Evolutionary conservation across 2,888 invertebrate genomes (phyloP).

Genomic region (Catonia carolina): DNA sequence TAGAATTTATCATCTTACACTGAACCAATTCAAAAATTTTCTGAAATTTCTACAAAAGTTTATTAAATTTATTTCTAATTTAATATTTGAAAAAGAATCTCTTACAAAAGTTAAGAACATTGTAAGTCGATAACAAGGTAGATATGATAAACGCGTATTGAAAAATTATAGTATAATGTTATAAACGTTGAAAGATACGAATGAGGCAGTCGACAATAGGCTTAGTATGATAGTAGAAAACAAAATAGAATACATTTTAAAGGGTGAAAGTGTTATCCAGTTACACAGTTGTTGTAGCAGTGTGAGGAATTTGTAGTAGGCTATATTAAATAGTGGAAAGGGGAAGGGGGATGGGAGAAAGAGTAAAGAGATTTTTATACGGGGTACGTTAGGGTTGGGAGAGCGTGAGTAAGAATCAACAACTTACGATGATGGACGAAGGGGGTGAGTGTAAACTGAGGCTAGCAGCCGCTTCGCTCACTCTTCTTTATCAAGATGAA

Average conservation of each 20-base stretch:
- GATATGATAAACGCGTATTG: too few relatives aligned
- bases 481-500: not conserved
- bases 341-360: slow-evolving; percentile 20
- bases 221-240: not conserved
- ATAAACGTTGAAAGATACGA: too few relatives aligned
- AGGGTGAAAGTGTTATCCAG: not conserved
- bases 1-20: too few relatives aligned
- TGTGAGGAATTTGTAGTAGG: not conserved
- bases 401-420: slow-evolving; percentile 24
- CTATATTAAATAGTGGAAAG: slow-evolving; percentile 1
- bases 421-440: slow-evolving; percentile 26
- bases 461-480: slow-evolving; percentile 13
- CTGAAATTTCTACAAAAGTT: too few relatives aligned
- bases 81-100: too few relatives aligned
- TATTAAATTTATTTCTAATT: too few relatives aligned
- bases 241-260: not conserved
- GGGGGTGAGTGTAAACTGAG: slow-evolving; percentile 14
- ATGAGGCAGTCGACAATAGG: too few relatives aligned
- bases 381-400: slow-evolving; percentile 21
- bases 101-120: too few relatives aligned
- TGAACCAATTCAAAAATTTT: too few relatives aligned
- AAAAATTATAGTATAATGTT: too few relatives aligned
- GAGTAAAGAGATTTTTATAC: slow-evolving; percentile 1
- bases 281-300: not conserved
- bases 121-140: too few relatives aligned